Conservation (phyloP, 2,888 invertebrate genomes). For the Lithophane ornitopus region DNA sequence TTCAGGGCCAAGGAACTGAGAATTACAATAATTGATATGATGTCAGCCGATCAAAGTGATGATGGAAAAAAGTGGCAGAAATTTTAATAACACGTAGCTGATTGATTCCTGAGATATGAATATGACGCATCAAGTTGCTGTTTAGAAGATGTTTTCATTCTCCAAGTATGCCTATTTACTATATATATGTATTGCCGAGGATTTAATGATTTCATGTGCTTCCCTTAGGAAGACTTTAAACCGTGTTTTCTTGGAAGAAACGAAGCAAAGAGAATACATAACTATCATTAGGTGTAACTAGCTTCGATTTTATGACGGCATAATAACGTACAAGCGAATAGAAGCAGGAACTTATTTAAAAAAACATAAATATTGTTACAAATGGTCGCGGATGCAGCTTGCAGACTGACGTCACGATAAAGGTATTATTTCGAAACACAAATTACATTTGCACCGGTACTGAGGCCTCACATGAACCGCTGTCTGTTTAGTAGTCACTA, state of each 20-base stretch:
- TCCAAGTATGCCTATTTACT: constrained; percentile 21
- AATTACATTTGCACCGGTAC: constrained; percentile 23
- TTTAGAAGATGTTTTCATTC: constrained; percentile 32
- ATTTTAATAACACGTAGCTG: constrained; percentile 66
- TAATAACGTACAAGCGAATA: constrained; percentile 43
- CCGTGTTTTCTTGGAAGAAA: constrained; percentile 45
- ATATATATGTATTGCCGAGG: not conserved
- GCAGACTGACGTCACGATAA: constrained; percentile 41
- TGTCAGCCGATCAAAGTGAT: constrained; percentile 64
- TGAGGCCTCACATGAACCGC: constrained; percentile 1
- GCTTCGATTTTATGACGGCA: constrained; percentile 45
- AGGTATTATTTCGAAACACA: constrained; percentile 43
- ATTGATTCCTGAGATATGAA: constrained; percentile 63
- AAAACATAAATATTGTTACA: constrained; percentile 49
- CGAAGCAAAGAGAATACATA: constrained; percentile 32
- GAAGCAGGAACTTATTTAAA: constrained; percentile 49
- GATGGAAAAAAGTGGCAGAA: constrained; percentile 67
- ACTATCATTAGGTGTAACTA: constrained; percentile 39
- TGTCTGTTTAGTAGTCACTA: constrained; percentile 26
- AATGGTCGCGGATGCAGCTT: constrained; percentile 37
- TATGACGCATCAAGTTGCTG: constrained; percentile 64
- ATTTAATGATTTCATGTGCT: constrained; percentile 1
- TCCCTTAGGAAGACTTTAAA: constrained; percentile 13
- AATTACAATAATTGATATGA: constrained; percentile 72
- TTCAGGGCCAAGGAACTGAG: constrained; percentile 70